A percentile compares a stretch with the other conserved stretches of the same genome.
phyloP scores from a whole-genome alignment of 1,140 invertebrate species.

The Meteorus sp. region DNA sequence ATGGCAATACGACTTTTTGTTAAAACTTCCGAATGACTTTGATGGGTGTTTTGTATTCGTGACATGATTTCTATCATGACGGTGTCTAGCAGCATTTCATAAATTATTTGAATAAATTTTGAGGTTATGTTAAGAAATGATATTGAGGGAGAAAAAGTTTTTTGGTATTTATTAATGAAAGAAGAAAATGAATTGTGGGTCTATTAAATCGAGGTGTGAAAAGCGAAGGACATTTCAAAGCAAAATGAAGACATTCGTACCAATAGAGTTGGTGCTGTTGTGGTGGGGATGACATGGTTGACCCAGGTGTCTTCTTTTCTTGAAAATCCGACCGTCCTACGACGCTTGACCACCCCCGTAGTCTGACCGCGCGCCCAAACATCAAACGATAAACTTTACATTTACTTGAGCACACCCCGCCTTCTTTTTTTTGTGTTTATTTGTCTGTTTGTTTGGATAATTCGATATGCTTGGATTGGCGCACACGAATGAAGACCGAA shows the following conservation, averaged over 20 bases:
- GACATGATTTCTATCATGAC: too few species aligned
- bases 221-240: too few species aligned
- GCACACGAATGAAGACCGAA: not conserved
- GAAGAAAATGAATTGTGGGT: too few species aligned
- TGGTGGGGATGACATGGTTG: not conserved
- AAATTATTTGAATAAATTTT: too few species aligned
- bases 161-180: too few species aligned
- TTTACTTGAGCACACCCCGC: constrained; percentile 25
- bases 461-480: constrained; percentile 32
- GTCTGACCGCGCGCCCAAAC: constrained; percentile 22
- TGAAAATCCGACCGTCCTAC: not conserved
- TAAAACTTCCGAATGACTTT: too few species aligned
- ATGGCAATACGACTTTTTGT: too few species aligned
- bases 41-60: too few species aligned
- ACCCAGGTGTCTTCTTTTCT: not conserved
- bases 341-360: constrained; percentile 38
- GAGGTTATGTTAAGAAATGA: too few species aligned
- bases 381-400: constrained; percentile 38
- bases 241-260: not conserved
- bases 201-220: too few species aligned
- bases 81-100: too few species aligned
- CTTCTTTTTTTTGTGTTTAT: constrained; percentile 31
- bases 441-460: constrained; percentile 45
- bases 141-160: not conserved
- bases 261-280: too few species aligned